Percentiles rank a stretch among this genome's conserved stretches.
Conservation (phyloP, 2,888 invertebrate species). For the Phymatocera aterrima region DNA sequence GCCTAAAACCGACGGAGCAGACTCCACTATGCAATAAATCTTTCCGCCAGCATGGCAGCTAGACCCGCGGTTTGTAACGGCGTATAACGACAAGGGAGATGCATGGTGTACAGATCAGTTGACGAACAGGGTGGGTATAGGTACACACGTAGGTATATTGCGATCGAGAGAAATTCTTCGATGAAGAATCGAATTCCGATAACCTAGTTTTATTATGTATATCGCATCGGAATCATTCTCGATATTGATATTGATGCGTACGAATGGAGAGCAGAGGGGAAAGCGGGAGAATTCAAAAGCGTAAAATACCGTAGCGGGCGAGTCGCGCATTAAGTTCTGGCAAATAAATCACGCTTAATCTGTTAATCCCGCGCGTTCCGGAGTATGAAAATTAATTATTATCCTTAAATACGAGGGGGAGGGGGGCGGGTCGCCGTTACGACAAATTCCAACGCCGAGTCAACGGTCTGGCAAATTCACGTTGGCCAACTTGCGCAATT, state of each 20-base stretch:
- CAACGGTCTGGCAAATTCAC: slow-evolving; percentile 48
- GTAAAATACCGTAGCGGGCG: slow-evolving; percentile 46
- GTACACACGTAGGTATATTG: too few relatives aligned
- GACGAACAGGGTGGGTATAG: not conserved
- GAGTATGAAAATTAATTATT: slow-evolving; percentile 60
- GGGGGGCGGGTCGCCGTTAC: slow-evolving; percentile 58
- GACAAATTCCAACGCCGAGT: slow-evolving; percentile 58
- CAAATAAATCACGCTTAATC: slow-evolving; percentile 55
- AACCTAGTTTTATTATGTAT: too few relatives aligned
- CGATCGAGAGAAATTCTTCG: too few relatives aligned
- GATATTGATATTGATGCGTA: too few relatives aligned
- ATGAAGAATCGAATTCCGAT: too few relatives aligned
- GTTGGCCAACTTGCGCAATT: slow-evolving; percentile 50
- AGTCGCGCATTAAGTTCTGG: slow-evolving; percentile 42
- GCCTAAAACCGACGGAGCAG: slow-evolving; percentile 62
- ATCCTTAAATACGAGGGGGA: slow-evolving; percentile 63
- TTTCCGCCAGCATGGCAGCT: slow-evolving; percentile 45
- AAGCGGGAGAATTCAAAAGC: not conserved
- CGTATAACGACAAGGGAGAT: not conserved
- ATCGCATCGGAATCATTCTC: too few relatives aligned
- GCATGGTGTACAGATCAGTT: not conserved
- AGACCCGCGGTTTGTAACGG: slow-evolving; percentile 32
- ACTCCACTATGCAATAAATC: slow-evolving; percentile 66
- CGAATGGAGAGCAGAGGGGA: not conserved
- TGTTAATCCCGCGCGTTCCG: slow-evolving; percentile 52